Percentiles rank a stretch among this genome's conserved stretches.
These are phyloP conservation scores for Apodemia zela DNA, from an alignment of 2,888 invertebrate genomes.

Conservation along the genomic window DNA sequence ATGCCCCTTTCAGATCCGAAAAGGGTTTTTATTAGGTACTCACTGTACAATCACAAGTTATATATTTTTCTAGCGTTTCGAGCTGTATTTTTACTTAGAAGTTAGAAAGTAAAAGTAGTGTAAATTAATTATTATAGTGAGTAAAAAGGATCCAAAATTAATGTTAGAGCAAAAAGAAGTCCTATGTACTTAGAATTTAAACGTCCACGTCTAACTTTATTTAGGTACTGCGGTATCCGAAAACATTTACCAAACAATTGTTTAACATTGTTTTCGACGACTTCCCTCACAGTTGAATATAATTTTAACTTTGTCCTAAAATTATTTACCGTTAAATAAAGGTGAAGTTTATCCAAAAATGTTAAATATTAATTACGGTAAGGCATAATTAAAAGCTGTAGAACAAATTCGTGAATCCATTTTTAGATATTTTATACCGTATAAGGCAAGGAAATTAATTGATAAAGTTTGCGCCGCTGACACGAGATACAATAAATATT, in stretches of 20 bases:
- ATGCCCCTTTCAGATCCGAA: too few species aligned
- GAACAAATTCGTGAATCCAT: slow-evolving; percentile 17
- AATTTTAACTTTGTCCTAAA: not conserved
- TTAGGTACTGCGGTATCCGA: not conserved
- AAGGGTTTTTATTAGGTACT: too few species aligned
- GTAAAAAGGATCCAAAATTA: too few species aligned
- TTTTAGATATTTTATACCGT: slow-evolving; percentile 35
- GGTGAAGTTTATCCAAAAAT: slow-evolving; percentile 2
- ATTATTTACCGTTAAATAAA: not conserved
- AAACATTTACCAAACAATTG: not conserved
- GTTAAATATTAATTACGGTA: not conserved
- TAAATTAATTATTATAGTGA: too few species aligned
- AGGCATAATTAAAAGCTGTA: slow-evolving; percentile 5
- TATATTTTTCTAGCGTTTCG: too few species aligned
- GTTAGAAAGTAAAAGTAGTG: too few species aligned
- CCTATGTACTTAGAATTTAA: not conserved
- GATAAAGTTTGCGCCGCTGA: slow-evolving; percentile 45
- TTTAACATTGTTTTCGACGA: not conserved
- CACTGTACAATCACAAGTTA: too few species aligned
- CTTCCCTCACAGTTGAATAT: not conserved
- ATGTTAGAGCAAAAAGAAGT: not conserved
- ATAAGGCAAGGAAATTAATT: slow-evolving; percentile 46
- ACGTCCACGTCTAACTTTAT: not conserved
- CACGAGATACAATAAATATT: slow-evolving; percentile 32
- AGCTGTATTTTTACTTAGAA: too few species aligned